These are phyloP conservation scores for Lottia gigantea DNA, from an alignment of 2,888 invertebrate genomes.

Conservation along the genomic window DNA sequence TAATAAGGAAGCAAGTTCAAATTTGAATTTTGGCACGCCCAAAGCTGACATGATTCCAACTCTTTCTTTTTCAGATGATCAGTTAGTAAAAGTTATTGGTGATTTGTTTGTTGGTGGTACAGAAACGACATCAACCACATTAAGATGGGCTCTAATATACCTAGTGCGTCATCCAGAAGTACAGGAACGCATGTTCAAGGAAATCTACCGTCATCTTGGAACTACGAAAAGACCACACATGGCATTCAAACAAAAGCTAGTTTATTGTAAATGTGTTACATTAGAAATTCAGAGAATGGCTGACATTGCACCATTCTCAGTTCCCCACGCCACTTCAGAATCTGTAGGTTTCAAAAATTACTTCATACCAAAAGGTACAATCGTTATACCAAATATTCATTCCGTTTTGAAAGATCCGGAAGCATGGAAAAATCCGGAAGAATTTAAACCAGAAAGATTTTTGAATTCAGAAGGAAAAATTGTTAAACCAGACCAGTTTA, in stretches of 20 bases:
- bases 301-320: slow-evolving; percentile 21
- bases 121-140: slow-evolving; percentile 34
- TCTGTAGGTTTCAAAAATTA: slow-evolving; percentile 46
- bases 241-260: slow-evolving; percentile 17
- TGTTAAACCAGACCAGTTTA: slow-evolving; percentile 17
- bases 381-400: slow-evolving; percentile 36
- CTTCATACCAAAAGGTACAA: slow-evolving; percentile 41
- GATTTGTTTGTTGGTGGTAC: slow-evolving; percentile 35
- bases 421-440: slow-evolving; percentile 32
- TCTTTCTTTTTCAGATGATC: slow-evolving; percentile 30
- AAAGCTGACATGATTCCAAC: too few relatives aligned
- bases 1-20: too few relatives aligned
- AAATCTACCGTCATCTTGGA: slow-evolving; percentile 66
- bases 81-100: slow-evolving; percentile 33
- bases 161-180: slow-evolving; percentile 28
- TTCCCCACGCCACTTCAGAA: slow-evolving; percentile 16
- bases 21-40: too few relatives aligned
- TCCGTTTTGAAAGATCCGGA: slow-evolving; percentile 32
- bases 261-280: slow-evolving; percentile 16
- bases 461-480: slow-evolving; percentile 22
- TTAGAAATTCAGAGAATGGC: slow-evolving; percentile 23
- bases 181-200: slow-evolving; percentile 44
- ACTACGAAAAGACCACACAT: slow-evolving; percentile 24
- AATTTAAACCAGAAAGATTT: slow-evolving; percentile 37
- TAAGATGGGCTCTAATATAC: slow-evolving; percentile 32